phyloP scores from a whole-genome alignment of 2,797 vertebrate species.

The Sebastes taczanowskii region DNA sequence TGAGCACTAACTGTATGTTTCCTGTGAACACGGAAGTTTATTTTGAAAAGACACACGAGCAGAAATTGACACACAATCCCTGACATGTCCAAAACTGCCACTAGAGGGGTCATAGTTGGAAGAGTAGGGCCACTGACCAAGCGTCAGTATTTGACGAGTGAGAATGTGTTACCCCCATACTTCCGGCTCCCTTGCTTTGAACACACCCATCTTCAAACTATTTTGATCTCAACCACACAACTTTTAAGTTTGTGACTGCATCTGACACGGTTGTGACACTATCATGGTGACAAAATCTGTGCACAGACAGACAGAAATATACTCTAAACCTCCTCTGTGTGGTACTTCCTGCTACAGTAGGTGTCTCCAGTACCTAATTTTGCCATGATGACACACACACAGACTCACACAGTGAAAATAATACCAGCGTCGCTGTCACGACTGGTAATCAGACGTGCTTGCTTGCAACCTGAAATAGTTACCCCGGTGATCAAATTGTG shows the following conservation, averaged over 20 bases:
- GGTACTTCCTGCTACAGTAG: not conserved
- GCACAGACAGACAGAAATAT: not conserved
- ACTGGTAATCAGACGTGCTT: not conserved
- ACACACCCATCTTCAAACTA: not conserved
- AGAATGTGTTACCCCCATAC: not conserved
- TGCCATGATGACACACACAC: no score
- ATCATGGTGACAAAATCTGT: not conserved
- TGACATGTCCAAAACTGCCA: not conserved
- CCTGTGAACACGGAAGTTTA: not conserved
- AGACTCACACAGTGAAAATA: not conserved
- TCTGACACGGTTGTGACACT: not conserved
- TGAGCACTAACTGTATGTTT: no score
- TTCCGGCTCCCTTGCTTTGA: no score
- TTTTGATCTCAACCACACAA: not conserved
- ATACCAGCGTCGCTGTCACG: not conserved
- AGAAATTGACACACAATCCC: no score
- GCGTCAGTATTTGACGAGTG: not conserved
- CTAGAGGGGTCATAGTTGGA: accelerated
- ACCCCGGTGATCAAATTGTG: not conserved
- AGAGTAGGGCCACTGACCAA: not conserved
- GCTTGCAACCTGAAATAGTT: not conserved
- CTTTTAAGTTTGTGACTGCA: not conserved
- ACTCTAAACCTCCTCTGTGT: not conserved
- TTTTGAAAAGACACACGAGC: not conserved
- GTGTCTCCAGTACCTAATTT: not conserved